Percentiles rank a stretch among this genome's conserved stretches.
Evolutionary conservation across 2,888 invertebrate species (phyloP).

Genomic region (Lasioglossum oenotherae): DNA sequence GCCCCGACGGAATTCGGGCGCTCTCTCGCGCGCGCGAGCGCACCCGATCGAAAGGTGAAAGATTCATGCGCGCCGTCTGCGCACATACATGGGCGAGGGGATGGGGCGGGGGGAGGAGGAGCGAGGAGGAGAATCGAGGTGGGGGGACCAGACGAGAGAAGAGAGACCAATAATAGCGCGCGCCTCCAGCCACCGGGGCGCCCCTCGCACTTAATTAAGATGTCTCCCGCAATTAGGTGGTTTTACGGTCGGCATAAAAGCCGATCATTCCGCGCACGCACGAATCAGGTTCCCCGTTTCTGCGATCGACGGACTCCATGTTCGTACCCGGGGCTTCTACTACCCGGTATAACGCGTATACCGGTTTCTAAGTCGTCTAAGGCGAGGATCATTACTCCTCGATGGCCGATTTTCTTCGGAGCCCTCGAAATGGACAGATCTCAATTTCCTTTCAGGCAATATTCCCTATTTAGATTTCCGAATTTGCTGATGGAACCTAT

Average conservation of each 20-base stretch:
- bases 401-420: neutral
- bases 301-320: constrained; percentile 19
- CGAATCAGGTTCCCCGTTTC: constrained; percentile 63
- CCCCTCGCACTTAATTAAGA: constrained; percentile 73
- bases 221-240: constrained; percentile 72
- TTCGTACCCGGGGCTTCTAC: neutral
- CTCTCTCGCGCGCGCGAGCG: neutral
- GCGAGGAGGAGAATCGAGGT: neutral
- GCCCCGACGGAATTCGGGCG: constrained; percentile 8
- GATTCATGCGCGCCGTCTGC: constrained; percentile 8
- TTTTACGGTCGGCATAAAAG: constrained; percentile 68
- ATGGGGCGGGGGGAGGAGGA: neutral
- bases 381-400: neutral
- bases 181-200: constrained; percentile 23
- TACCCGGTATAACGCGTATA: neutral
- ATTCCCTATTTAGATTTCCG: too few species aligned
- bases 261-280: constrained; percentile 73
- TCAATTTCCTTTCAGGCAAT: neutral
- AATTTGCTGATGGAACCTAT: too few species aligned
- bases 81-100: neutral
- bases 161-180: constrained; percentile 36
- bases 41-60: neutral
- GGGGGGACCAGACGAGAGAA: neutral
- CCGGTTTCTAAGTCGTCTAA: constrained; percentile 2
- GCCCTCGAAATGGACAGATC: neutral